A percentile compares a stretch with the other conserved stretches of the same genome.
These are phyloP conservation scores for Sitta europaea DNA, from an alignment of 2,113 vertebrate genomes.

Conservation along the genomic window DNA sequence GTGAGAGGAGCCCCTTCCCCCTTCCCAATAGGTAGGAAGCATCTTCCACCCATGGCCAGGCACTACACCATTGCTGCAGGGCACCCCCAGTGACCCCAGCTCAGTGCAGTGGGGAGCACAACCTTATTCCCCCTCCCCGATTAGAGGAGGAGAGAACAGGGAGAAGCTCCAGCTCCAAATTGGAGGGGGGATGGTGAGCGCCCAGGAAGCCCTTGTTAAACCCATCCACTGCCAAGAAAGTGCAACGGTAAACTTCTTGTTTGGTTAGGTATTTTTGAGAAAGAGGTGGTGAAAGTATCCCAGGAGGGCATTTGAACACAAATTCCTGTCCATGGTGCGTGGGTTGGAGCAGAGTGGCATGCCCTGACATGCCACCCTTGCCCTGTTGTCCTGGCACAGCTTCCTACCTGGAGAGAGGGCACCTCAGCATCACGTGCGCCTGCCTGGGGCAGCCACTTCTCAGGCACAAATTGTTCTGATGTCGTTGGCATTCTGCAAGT, in stretches of 20 bases:
- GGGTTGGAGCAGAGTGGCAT: background rate
- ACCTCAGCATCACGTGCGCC: background rate
- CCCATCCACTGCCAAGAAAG: background rate
- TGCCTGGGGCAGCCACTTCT: background rate
- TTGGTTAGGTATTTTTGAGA: background rate
- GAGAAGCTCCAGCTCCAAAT: background rate
- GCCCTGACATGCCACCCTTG: background rate
- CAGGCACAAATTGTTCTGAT: background rate
- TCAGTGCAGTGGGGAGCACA: background rate
- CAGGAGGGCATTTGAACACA: background rate
- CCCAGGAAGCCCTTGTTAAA: background rate
- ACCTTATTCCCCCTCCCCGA: background rate
- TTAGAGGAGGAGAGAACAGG: background rate
- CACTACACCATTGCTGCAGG: fast-evolving
- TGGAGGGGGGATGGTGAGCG: background rate
- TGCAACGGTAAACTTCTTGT: fast-evolving
- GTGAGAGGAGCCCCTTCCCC: background rate
- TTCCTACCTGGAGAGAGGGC: background rate
- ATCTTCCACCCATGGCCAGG: background rate
- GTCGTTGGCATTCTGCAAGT: constrained; percentile 9
- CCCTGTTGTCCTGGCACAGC: background rate
- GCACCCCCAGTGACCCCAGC: background rate
- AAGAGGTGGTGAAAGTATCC: background rate
- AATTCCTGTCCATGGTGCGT: background rate
- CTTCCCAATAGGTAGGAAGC: background rate